Base-by-base conservation (phyloP, 1,140 invertebrate species). In the Megalonaias nervosa region DNA sequence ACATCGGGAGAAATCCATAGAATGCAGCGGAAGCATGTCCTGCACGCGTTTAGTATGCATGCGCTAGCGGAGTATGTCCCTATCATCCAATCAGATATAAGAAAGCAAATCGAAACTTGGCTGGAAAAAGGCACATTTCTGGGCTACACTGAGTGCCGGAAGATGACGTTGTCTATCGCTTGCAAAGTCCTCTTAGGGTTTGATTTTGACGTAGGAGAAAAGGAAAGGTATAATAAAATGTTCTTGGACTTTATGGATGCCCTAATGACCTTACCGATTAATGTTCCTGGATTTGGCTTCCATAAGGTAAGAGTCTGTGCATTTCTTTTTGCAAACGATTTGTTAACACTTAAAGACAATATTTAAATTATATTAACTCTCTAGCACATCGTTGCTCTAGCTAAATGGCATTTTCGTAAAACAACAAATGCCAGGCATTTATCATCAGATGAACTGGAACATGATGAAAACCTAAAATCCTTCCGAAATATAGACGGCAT, bases 231-330 rank as follows among this genome's bases (percentile, higher is more conserved):
- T 73, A 75, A 74, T 23, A 14, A 59, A 11, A 74, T 71, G 14
- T 79, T 85, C 65, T 21, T 61, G 5, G 70, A 74, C 4, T 61
- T 83, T 31, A 59, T 76, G 11, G 64, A 79, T n/a, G 82, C 81
- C 71, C 17, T 85, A n/a, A 70, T 86, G 55, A 71, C 74, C 19
- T 2, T 86, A n/a, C 82, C 85, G 2, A 12, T 78, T 48, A 26
- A 67, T 23, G 57, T 86, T 17, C 85, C 83, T 23, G 83, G 83
- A 15, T 58, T 67, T 56, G 85, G 81, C 2, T 79, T 83, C 57
- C 26, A 77, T 26, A 84, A 86, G 70, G 85, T 83, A 56, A 79
- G 80, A 11, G 11, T 11, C 38, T 48, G 38, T 11, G 5, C 31
- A 2, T 31, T 31, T 31, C 31, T 31, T 5, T 31, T 5, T 31